phyloP scores from a whole-genome alignment of 2,113 vertebrate genomes.

The Osmerus mordax region DNA sequence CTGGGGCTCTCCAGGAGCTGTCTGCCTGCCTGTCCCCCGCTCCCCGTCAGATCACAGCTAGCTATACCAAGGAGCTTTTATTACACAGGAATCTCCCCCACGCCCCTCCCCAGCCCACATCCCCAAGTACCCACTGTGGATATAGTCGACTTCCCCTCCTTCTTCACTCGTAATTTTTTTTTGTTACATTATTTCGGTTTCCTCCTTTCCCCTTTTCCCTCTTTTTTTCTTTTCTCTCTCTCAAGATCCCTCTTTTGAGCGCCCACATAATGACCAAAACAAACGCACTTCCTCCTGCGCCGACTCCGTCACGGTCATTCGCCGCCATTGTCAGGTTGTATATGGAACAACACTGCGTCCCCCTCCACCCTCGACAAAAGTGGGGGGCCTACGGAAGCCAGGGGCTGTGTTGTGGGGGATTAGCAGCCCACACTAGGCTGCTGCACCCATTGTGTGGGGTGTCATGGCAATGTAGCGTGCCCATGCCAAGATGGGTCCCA shows the following conservation, averaged over 20 bases:
- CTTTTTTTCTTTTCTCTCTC: conserved; percentile 19
- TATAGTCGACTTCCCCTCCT: background rate
- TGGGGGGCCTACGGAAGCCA: conserved; percentile 44
- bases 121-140: conserved; percentile 11
- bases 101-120: no score
- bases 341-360: conserved; percentile 58
- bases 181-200: background rate
- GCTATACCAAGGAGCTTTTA: background rate
- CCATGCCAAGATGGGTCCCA: conserved; percentile 45
- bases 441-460: conserved; percentile 53
- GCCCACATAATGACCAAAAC: conserved; percentile 62
- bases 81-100: background rate
- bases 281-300: conserved; percentile 53
- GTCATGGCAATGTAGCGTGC: conserved; percentile 39
- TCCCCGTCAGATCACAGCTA: background rate
- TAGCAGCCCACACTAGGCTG: conserved; percentile 51
- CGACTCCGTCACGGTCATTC: conserved; percentile 55
- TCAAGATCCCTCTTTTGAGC: conserved; percentile 29
- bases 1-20: conserved; percentile 42
- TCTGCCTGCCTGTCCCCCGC: conserved; percentile 12
- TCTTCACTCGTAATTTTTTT: background rate
- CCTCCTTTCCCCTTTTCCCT: background rate
- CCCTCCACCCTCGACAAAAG: conserved; percentile 52
- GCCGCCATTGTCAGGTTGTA: conserved; percentile 66
- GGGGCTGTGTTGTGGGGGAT: conserved; percentile 51